Evolutionary conservation across 2,113 vertebrate species (phyloP).

Genomic region (Pimephales promelas): DNA sequence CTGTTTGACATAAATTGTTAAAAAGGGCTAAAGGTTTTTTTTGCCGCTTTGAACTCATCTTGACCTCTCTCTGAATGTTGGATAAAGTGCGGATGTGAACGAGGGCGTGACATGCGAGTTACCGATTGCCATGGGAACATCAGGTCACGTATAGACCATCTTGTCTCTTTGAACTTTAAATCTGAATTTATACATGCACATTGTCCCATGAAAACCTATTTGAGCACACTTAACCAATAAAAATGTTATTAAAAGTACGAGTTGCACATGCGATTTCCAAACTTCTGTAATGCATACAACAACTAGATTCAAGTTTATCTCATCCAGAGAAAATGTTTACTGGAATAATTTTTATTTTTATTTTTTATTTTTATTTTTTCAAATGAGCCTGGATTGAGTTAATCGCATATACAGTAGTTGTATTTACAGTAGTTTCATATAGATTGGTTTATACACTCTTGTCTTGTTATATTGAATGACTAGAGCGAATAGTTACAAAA

Average conservation of each 20-base stretch:
- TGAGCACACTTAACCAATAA: neutral
- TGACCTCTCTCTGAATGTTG: neutral
- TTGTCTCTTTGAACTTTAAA: neutral
- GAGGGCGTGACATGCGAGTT: neutral
- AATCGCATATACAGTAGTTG: neutral
- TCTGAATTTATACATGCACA: neutral
- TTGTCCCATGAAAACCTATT: neutral
- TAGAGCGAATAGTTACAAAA: neutral
- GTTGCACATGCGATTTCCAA: neutral
- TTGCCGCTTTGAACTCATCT: neutral
- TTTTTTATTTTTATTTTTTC: neutral
- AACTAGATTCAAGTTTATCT: neutral
- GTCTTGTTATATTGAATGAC: constrained; percentile 20
- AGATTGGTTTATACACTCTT: constrained; percentile 1
- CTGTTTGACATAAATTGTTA: neutral
- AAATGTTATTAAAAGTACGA: neutral
- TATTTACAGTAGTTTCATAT: neutral
- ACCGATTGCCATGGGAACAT: neutral
- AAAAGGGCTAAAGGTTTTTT: neutral
- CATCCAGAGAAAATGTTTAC: neutral
- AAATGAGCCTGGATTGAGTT: neutral
- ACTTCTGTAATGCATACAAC: neutral
- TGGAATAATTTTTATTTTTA: too few relatives aligned
- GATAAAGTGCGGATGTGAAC: neutral
- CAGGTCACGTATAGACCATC: neutral